A percentile compares a stretch with the other conserved stretches of the same genome.
Evolutionary conservation across 2,797 vertebrate species (phyloP).

Genomic region (Knipowitschia caucasica): DNA sequence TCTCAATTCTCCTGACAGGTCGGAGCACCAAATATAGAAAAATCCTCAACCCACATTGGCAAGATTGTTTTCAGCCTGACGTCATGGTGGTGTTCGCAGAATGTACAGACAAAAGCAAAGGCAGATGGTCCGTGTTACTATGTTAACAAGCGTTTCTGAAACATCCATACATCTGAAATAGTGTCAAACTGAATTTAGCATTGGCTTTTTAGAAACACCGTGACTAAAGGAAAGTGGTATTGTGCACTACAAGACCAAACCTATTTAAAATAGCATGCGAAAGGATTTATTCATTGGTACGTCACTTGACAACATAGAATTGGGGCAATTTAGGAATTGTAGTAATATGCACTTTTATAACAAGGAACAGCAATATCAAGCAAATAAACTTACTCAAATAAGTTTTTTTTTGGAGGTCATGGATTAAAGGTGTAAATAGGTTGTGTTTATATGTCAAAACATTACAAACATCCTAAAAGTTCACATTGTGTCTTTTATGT

Average conservation of each 20-base stretch:
- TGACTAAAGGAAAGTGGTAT: neutral
- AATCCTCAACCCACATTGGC: conserved; percentile 11
- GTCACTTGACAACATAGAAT: neutral
- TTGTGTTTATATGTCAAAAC: no score
- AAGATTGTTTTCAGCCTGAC: conserved; percentile 19
- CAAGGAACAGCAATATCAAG: neutral
- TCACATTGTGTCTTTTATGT: no score
- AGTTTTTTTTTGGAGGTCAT: no score
- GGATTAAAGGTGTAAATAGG: no score
- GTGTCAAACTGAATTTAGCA: neutral
- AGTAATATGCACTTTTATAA: neutral
- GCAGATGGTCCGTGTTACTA: conserved; percentile 50
- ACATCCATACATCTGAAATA: conserved; percentile 11
- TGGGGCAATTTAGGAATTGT: neutral
- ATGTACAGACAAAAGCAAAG: conserved; percentile 8
- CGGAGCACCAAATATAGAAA: conserved; percentile 41
- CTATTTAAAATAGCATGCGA: neutral
- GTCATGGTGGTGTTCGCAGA: conserved; percentile 36
- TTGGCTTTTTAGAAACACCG: neutral
- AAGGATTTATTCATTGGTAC: neutral
- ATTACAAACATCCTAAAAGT: no score
- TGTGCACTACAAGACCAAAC: neutral
- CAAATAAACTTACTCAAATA: neutral
- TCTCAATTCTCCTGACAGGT: conserved; percentile 18
- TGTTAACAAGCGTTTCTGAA: conserved; percentile 15